A percentile compares a stretch with the other conserved stretches of the same genome.
Evolutionary conservation across 2,113 vertebrate genomes (phyloP).

Genomic region (Ochotona curzoniae): DNA sequence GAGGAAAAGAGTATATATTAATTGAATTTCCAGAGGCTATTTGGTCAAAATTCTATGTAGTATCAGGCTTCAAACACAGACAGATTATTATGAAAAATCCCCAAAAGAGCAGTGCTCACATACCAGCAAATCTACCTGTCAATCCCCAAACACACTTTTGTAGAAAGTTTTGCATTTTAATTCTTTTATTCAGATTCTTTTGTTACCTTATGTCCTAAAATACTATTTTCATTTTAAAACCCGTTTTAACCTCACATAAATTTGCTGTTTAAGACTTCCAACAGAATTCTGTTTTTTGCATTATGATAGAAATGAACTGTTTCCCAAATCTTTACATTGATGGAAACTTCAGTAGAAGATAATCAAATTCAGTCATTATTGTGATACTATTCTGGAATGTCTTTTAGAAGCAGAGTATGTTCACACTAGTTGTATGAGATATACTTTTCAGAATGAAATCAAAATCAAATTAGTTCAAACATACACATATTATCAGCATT

Average conservation of each 20-base stretch:
- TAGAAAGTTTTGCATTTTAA: background rate
- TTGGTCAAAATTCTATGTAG: background rate
- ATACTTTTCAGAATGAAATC: background rate
- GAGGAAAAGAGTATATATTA: background rate
- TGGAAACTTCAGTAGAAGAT: background rate
- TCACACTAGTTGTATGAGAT: background rate
- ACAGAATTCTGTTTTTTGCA: background rate
- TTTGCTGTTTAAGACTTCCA: background rate
- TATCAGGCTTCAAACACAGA: background rate
- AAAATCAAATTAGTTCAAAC: background rate
- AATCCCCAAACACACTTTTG: background rate
- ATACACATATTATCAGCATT: background rate
- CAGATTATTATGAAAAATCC: background rate
- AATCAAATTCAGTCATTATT: background rate
- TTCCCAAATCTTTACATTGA: background rate
- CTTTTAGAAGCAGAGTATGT: accelerated
- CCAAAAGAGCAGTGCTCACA: background rate
- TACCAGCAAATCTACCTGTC: background rate
- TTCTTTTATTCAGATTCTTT: background rate
- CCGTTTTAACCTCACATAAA: background rate
- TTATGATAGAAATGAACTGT: background rate
- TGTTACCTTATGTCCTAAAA: background rate
- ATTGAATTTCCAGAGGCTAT: background rate
- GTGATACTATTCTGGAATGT: background rate
- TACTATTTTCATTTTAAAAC: background rate